These are phyloP conservation scores for Myotis brandtii DNA, from an alignment of 2,113 vertebrate genomes.

Conservation along the genomic window DNA sequence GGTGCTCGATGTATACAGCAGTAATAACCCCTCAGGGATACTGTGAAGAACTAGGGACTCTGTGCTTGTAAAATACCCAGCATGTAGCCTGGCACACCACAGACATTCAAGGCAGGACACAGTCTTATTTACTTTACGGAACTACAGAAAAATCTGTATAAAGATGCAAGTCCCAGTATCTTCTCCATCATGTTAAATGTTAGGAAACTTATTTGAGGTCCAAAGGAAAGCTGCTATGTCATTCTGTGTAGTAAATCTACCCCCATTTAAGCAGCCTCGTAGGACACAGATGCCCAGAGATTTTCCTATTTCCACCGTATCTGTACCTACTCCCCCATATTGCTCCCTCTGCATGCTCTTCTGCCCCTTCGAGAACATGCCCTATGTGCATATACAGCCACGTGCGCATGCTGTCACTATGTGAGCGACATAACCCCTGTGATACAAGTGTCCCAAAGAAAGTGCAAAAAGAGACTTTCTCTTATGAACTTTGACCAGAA, in stretches of 20 bases:
- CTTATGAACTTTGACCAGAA: not conserved
- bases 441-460: not conserved
- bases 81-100: not conserved
- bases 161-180: not conserved
- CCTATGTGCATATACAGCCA: not conserved
- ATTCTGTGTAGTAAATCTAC: not conserved
- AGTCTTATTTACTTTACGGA: not conserved
- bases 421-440: not conserved
- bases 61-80: not conserved
- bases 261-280: not conserved
- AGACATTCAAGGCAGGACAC: fast-evolving
- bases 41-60: not conserved
- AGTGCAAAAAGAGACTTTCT: not conserved
- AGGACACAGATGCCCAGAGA: not conserved
- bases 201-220: not conserved
- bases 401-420: fast-evolving
- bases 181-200: not conserved
- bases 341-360: not conserved
- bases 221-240: not conserved
- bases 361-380: not conserved
- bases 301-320: not conserved
- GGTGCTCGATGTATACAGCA: fast-evolving
- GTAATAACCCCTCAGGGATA: not conserved
- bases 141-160: not conserved
- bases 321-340: not conserved